Evolutionary conservation across 2,888 invertebrate genomes (phyloP), one percentile per base, ranked within the genome.

Genomic region (Lypha dubia): DNA sequence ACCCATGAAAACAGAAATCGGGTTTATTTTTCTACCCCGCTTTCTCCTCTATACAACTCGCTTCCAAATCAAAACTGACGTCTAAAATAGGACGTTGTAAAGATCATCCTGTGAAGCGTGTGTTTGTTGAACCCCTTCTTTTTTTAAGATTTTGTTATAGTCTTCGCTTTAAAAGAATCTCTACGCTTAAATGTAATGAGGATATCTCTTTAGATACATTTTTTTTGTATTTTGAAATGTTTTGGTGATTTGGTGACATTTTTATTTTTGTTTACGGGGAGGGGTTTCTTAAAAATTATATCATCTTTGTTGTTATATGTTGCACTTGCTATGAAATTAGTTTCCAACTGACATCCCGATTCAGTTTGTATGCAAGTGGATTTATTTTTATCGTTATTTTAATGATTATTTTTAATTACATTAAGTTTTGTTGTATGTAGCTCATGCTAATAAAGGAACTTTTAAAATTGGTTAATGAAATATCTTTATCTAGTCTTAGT

Each of bases 391-490:
- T 49, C 6, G 5, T 41, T 68, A 15, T 8, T 71, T 15, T 9
- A 20, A 60, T n/a, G n/a, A n/a, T 60, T 68, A 51, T 81, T 46
- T 53, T 60, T 17, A 38, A 35, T 32, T 56, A 63, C 20, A 44
- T 8, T 49, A 46, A 46, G 70, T 65, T 32, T 28, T 49, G 63
- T 38, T 82, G 82, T 82, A 65, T 75, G 76, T 71, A 63, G 46
- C 28, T 65, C 22, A 49, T 79, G 20, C 17, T 75, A 20, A 6
- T 53, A n/a, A 53, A 38, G 11, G 35, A 62, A 81, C 38, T 81
- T 70, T 81, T 82, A 71, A 53, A 84, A 86, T 86, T 86, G 86
- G 86, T 86, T 86, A 83, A 87, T 86, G 85, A 86, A 86, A 86
- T 86, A 87, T 87, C 86, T 62, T 65, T 63, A 71, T 75, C 56